These are phyloP conservation scores for Tursiops truncatus DNA, from an alignment of 2,113 vertebrate species.

Conservation along the genomic window DNA sequence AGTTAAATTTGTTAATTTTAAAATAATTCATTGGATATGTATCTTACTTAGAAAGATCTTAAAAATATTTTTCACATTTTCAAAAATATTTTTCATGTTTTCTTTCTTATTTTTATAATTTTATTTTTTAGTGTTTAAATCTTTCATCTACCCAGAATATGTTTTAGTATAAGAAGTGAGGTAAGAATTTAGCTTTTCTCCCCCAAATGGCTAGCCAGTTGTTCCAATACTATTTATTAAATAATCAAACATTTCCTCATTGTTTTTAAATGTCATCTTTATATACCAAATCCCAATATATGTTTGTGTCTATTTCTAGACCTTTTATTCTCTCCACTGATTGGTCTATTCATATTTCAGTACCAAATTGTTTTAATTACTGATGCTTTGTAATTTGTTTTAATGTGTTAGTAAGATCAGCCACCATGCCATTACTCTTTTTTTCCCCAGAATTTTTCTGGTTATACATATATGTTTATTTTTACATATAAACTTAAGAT, in stretches of 20 bases:
- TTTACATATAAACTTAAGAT: constrained; percentile 6
- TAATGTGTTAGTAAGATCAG: not conserved
- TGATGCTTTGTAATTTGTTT: not conserved
- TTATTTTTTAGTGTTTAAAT: constrained; percentile 20
- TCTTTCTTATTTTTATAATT: constrained; percentile 14
- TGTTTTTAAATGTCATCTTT: constrained; percentile 37
- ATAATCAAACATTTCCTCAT: not conserved
- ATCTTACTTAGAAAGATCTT: constrained; percentile 5
- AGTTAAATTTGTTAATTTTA: constrained; percentile 30
- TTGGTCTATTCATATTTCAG: not conserved
- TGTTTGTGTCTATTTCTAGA: constrained; percentile 3
- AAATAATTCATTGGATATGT: not conserved
- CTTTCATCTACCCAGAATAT: not conserved
- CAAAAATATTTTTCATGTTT: constrained; percentile 24
- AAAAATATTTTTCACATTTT: constrained; percentile 22
- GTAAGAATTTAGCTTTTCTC: not conserved
- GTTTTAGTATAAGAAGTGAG: not conserved
- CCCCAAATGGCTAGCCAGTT: not conserved
- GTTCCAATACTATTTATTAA: not conserved
- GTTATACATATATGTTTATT: not conserved
- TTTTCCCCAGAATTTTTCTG: not conserved
- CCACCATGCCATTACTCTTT: not conserved
- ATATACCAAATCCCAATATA: not conserved
- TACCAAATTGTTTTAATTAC: constrained; percentile 23
- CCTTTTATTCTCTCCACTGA: not conserved